Conservation (phyloP, 2,888 invertebrate genomes). For the Lochmaea capreae region DNA sequence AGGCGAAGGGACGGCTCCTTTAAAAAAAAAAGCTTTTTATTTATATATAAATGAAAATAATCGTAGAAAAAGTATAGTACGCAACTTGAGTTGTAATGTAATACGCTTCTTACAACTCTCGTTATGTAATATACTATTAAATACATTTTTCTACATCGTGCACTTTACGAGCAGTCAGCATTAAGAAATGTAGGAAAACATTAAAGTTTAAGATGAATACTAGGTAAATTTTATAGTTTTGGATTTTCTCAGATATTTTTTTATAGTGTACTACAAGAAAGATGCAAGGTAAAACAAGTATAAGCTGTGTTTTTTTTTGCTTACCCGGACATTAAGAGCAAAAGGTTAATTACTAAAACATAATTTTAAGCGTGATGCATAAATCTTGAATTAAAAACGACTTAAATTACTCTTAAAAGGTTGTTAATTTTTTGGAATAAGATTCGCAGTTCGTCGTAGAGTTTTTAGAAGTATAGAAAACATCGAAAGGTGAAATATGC, state of each 20-base stretch:
- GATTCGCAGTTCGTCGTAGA: conserved; percentile 14
- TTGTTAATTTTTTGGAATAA: conserved; percentile 44
- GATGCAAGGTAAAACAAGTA: conserved; percentile 39
- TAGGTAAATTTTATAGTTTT: neutral
- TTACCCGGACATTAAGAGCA: conserved; percentile 41
- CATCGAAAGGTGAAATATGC: conserved; percentile 1
- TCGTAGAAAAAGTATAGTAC: no score
- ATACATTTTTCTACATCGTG: no score
- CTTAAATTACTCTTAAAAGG: conserved; percentile 54
- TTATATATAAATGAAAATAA: no score
- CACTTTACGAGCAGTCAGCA: no score
- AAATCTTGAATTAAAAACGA: conserved; percentile 61
- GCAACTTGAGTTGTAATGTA: no score
- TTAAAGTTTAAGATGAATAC: no score
- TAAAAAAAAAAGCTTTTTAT: no score
- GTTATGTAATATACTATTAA: no score
- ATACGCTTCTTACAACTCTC: no score
- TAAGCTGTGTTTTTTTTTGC: conserved; percentile 45
- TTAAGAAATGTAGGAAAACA: no score
- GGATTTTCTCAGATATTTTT: neutral
- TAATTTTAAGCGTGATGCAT: conserved; percentile 52
- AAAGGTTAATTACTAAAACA: conserved; percentile 53
- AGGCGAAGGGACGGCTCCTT: no score
- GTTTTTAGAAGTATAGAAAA: conserved; percentile 10
- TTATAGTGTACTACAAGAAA: conserved; percentile 35